Evolutionary conservation across 2,113 vertebrate genomes (phyloP), one percentile per base, ranked within the genome.

Genomic region (Aptenodytes forsteri): DNA sequence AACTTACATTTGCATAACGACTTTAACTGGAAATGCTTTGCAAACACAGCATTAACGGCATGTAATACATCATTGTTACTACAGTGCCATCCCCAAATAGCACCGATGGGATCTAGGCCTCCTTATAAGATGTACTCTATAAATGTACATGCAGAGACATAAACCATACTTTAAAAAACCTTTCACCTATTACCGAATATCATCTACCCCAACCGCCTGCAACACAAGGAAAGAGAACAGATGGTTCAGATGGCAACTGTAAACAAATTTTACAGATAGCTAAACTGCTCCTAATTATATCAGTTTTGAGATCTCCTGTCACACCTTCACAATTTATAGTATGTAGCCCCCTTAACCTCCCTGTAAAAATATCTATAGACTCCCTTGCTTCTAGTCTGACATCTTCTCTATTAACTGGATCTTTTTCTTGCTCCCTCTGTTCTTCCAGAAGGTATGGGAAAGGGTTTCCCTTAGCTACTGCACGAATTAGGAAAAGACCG

Each of bases 221-320:
- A 90, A 71, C 1, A 9, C 55, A 86, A 93, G 64, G 47, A 66
- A 66, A 64, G 38, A 80, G 83, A 96, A 92, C 91, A 97, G 97
- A 97, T 92, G 94, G 90, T 46, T 96, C 49, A 71, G 79, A 93
- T 69, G 86, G 56, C 46, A 95, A 82, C 64, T 70, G 58, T 56
- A 96, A 94, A 97, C 87, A 89, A 93, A 67, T 93, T 84, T 91
- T 90, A 92, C 66, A 86, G 82, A 96, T n/a, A 96, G 69, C 66
- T 91, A 61, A 94, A 94, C 36, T 70, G 87, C 10, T 95, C 49
- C 79, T 93, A 87, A 87, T 65, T 80, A 76, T 42, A 95, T 54
- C 54, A 36, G 40, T 56, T 94, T 83, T 83, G 54, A 96, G 38
- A 94, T 88, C 87, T 93, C 40, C 58, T 85, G 62, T 83, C 22